Percentiles rank a stretch among this genome's conserved stretches.
These are phyloP conservation scores for Centropyge bicolor DNA, from an alignment of 2,797 vertebrate genomes.

Conservation along the genomic window DNA sequence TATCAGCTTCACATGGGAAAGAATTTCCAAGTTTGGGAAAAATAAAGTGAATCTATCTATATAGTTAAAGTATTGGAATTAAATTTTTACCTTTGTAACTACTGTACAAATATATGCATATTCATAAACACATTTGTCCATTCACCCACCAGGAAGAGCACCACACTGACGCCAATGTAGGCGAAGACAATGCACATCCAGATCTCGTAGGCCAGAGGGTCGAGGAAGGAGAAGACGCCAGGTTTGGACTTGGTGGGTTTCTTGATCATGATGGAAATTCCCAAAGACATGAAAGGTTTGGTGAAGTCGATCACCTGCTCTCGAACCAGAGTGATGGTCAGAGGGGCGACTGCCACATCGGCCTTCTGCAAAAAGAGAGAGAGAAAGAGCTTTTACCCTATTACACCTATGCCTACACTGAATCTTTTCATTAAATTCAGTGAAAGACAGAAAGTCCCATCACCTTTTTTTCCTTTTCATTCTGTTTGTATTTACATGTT, in stretches of 20 bases:
- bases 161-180: slow-evolving; percentile 98
- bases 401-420: too few relatives aligned
- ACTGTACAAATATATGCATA: too few relatives aligned
- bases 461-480: too few relatives aligned
- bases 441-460: too few relatives aligned
- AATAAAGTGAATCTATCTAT: too few relatives aligned
- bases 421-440: too few relatives aligned
- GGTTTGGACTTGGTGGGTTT: slow-evolving; percentile 98
- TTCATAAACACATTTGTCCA: background rate
- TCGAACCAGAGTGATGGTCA: slow-evolving; percentile 96
- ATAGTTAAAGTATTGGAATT: too few relatives aligned
- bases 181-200: slow-evolving; percentile 99
- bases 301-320: slow-evolving; percentile 99
- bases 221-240: slow-evolving; percentile 96
- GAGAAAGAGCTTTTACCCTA: too few relatives aligned
- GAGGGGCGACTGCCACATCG: slow-evolving; percentile 94
- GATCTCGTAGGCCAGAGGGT: slow-evolving; percentile 97
- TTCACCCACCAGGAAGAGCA: slow-evolving; percentile 91
- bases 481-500: too few relatives aligned
- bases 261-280: slow-evolving; percentile 99
- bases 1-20: too few relatives aligned
- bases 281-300: slow-evolving; percentile 97
- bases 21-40: background rate
- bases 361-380: slow-evolving; percentile 86
- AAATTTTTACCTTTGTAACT: too few relatives aligned